phyloP scores from a whole-genome alignment of 2,797 vertebrate genomes.

The Enteromius paludinosus region DNA sequence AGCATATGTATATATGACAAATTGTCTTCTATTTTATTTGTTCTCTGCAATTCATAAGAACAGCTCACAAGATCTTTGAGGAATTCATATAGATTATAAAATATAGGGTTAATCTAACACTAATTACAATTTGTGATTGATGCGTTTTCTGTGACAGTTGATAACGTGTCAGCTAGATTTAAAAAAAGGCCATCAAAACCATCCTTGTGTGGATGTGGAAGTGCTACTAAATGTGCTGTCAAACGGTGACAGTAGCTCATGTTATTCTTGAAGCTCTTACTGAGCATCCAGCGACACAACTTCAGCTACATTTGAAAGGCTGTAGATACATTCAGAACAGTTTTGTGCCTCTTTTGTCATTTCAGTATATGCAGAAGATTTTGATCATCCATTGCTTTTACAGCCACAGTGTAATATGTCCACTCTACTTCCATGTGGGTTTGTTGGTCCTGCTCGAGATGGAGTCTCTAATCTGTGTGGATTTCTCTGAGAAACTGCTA shows the following conservation, averaged over 20 bases:
- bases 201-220: slow-evolving; percentile 59
- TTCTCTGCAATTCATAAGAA: slow-evolving; percentile 12
- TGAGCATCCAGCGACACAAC: slow-evolving; percentile 40
- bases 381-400: background rate
- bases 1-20: slow-evolving; percentile 58
- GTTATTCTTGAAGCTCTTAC: slow-evolving; percentile 33
- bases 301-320: slow-evolving; percentile 52
- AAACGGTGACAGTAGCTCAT: slow-evolving; percentile 60
- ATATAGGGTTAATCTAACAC: slow-evolving; percentile 46
- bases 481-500: slow-evolving; percentile 80
- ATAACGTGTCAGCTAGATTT: slow-evolving; percentile 44
- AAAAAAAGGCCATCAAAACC: slow-evolving; percentile 58
- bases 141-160: slow-evolving; percentile 30
- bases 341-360: slow-evolving; percentile 1
- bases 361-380: slow-evolving; percentile 18
- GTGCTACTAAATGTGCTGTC: slow-evolving; percentile 60
- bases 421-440: slow-evolving; percentile 85
- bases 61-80: slow-evolving; percentile 23
- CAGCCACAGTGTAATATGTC: slow-evolving; percentile 15
- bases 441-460: slow-evolving; percentile 77
- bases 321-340: slow-evolving; percentile 55
- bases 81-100: slow-evolving; percentile 27
- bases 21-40: slow-evolving; percentile 31
- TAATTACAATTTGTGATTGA: slow-evolving; percentile 25
- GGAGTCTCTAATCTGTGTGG: slow-evolving; percentile 76